Conservation (phyloP, 2,113 vertebrate genomes). For the zebrafish (Danio rerio) region GRCz12tu NC_133195.1:549501-550000, state of each 20-base stretch:
- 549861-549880: background rate
- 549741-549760: background rate
- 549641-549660: background rate
- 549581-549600: constrained; percentile 21
- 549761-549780: background rate
- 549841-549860: background rate
- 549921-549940: background rate
- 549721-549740: constrained; percentile 5
- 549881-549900: constrained; percentile 3
- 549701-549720: background rate
- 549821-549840: constrained; percentile 24
- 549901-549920: background rate
- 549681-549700: constrained; percentile 1
- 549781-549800: background rate
- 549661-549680: background rate
- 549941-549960: background rate
- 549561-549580: constrained; percentile 25
- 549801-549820: background rate
- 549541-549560: constrained; percentile 20
- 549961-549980: background rate
- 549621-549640: constrained; percentile 1
- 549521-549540: constrained; percentile 11
- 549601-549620: background rate
- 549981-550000: background rate
- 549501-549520: background rate